These are phyloP conservation scores for Dolomedes plantarius DNA, from an alignment of 2,888 invertebrate genomes.

Conservation along the genomic window DNA sequence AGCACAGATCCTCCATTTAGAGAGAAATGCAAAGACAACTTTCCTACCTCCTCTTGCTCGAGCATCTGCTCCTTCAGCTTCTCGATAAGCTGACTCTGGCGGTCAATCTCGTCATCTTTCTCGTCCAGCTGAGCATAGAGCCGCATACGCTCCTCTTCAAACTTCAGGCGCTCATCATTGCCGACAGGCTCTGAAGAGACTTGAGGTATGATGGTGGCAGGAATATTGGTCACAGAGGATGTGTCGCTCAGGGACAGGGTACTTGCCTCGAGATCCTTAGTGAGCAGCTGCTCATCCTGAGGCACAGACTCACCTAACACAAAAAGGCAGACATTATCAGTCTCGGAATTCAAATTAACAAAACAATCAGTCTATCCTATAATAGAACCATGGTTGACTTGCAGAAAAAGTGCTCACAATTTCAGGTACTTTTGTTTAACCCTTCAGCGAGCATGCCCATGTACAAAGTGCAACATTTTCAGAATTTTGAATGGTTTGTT, in stretches of 20 bases:
- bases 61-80: conserved; percentile 98
- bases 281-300: conserved; percentile 89
- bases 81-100: conserved; percentile 96
- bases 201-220: conserved; percentile 60
- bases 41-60: conserved; percentile 91
- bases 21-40: too few relatives aligned
- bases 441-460: too few relatives aligned
- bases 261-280: conserved; percentile 79
- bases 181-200: conserved; percentile 76
- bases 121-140: conserved; percentile 98
- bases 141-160: conserved; percentile 92
- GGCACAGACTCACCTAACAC: conserved; percentile 81
- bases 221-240: conserved; percentile 49
- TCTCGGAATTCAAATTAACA: too few relatives aligned
- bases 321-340: background rate
- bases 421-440: too few relatives aligned
- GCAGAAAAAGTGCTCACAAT: too few relatives aligned
- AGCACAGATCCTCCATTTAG: too few relatives aligned
- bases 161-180: conserved; percentile 85
- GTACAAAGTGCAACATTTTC: too few relatives aligned
- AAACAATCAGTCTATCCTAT: too few relatives aligned
- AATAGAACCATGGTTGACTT: too few relatives aligned
- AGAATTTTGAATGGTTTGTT: too few relatives aligned
- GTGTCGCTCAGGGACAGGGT: conserved; percentile 72
- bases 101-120: conserved; percentile 99